Percentiles rank a stretch among this genome's conserved stretches.
Evolutionary conservation across 1,140 invertebrate genomes (phyloP).

Genomic region (Macrosteles quadrilineatus): DNA sequence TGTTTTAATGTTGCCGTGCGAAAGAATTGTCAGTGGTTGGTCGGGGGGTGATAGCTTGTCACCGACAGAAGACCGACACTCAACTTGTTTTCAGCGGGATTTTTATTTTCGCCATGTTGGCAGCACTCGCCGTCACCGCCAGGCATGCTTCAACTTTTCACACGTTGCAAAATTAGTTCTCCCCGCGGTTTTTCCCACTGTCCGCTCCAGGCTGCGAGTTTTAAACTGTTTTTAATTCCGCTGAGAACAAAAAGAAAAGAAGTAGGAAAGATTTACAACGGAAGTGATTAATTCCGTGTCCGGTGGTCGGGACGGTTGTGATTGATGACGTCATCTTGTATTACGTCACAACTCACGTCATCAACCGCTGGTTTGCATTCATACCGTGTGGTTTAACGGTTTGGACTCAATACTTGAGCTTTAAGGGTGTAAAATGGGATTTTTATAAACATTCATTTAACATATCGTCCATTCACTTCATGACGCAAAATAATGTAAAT

Average conservation of each 20-base stretch:
- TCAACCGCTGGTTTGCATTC: too few species aligned
- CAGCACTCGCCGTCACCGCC: slow-evolving; percentile 6
- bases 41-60: slow-evolving; percentile 2
- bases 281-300: neutral
- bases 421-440: too few species aligned
- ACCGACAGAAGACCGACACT: slow-evolving; percentile 7
- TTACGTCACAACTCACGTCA: too few species aligned
- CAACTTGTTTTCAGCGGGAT: slow-evolving; percentile 20
- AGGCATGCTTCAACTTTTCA: slow-evolving; percentile 25
- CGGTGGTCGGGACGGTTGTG: neutral
- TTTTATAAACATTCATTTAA: too few species aligned
- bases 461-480: too few species aligned
- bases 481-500: too few species aligned
- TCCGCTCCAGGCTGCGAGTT: neutral
- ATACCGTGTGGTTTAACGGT: too few species aligned
- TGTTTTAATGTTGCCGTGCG: slow-evolving; percentile 2
- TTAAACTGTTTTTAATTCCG: slow-evolving; percentile 17
- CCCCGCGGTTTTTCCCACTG: slow-evolving; percentile 4
- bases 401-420: too few species aligned
- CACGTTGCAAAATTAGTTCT: slow-evolving; percentile 21
- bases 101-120: slow-evolving; percentile 25
- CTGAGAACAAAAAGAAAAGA: neutral
- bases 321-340: too few species aligned
- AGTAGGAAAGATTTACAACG: slow-evolving; percentile 6
- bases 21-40: neutral